A percentile compares a stretch with the other conserved stretches of the same genome.
Evolutionary conservation across 2,113 vertebrate species (phyloP).

Genomic region (Piaya cayana): DNA sequence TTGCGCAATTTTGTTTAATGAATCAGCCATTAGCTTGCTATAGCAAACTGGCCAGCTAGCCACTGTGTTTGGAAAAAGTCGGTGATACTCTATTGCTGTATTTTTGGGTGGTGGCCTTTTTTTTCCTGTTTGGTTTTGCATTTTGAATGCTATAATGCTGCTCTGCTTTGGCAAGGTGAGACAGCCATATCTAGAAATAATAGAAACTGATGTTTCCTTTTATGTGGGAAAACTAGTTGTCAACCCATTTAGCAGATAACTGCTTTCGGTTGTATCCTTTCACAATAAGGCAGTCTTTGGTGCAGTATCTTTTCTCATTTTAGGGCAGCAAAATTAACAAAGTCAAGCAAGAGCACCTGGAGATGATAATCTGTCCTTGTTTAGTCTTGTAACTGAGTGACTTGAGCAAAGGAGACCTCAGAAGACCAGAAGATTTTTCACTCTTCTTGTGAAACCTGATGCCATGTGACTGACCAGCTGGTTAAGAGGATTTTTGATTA

Average conservation of each 20-base stretch:
- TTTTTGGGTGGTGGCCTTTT: neutral
- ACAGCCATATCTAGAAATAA: neutral
- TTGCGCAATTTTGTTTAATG: conserved; percentile 21
- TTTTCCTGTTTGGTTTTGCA: neutral
- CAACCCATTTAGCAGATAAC: neutral
- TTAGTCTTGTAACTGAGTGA: neutral
- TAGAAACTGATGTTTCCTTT: neutral
- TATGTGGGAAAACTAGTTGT: neutral
- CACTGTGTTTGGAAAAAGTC: neutral
- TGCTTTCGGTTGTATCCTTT: neutral
- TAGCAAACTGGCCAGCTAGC: neutral
- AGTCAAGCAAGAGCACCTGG: neutral
- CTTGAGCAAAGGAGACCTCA: neutral
- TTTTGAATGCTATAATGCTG: neutral
- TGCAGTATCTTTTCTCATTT: neutral
- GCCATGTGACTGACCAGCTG: neutral
- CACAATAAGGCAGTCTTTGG: neutral
- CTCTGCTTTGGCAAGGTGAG: neutral
- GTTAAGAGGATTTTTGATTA: neutral
- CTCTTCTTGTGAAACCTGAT: neutral
- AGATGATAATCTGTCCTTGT: neutral
- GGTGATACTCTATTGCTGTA: neutral
- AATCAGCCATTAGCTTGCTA: conserved; percentile 27
- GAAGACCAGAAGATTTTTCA: neutral
- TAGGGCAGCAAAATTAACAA: neutral